phyloP scores from a whole-genome alignment of 2,113 vertebrate genomes.

The Amphilophus citrinellus region DNA sequence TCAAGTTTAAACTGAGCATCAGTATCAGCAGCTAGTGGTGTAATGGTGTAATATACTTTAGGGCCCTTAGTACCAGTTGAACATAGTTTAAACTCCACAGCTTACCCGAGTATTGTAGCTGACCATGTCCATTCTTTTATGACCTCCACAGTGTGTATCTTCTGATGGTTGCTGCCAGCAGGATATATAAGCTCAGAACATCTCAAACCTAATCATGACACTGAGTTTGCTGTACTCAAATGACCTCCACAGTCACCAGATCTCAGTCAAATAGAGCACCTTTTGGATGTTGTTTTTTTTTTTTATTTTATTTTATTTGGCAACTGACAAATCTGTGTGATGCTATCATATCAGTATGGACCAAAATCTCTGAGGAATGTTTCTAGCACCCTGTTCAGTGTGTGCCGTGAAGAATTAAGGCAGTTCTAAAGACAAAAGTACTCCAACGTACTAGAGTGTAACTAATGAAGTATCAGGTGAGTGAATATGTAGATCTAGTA shows the following conservation, averaged over 20 bases:
- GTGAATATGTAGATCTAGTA: not conserved
- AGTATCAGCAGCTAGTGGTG: too few species aligned
- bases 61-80: too few species aligned
- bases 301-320: too few species aligned
- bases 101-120: too few species aligned
- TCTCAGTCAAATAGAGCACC: not conserved
- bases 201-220: not conserved
- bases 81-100: too few species aligned
- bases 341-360: not conserved
- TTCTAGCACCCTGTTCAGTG: not conserved
- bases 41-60: too few species aligned
- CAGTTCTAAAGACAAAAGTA: too few species aligned
- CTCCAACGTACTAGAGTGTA: not conserved
- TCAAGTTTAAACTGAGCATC: not conserved
- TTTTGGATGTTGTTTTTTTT: not conserved
- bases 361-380: not conserved
- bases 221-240: not conserved
- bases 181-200: too few species aligned
- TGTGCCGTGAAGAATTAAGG: not conserved
- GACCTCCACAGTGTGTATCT: not conserved
- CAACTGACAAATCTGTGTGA: not conserved
- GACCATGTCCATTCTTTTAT: too few species aligned
- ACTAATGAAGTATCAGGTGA: not conserved
- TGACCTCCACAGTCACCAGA: not conserved
- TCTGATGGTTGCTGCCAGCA: too few species aligned